Evolutionary conservation across 2,888 invertebrate genomes (phyloP).

Genomic region (Serripes groenlandicus): DNA sequence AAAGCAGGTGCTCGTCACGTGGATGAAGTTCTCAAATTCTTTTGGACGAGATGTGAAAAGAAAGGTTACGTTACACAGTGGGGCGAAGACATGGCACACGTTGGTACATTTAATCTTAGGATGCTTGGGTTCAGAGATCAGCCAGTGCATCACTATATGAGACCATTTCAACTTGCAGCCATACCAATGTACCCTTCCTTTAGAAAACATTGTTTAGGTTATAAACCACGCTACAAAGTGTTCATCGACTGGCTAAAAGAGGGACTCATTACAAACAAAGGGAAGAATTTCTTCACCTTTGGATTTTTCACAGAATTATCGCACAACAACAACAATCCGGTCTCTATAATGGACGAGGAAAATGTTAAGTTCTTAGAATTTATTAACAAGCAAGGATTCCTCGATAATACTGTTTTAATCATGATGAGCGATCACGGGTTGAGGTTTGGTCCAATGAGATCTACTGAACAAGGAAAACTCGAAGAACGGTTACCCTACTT

Average conservation of each 20-base stretch:
- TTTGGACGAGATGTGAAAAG: conserved; percentile 92
- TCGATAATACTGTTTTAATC: conserved; percentile 94
- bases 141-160: conserved; percentile 96
- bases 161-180: conserved; percentile 91
- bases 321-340: conserved; percentile 94
- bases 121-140: conserved; percentile 93
- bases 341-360: conserved; percentile 93
- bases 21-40: conserved; percentile 90
- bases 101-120: conserved; percentile 96
- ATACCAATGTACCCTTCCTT: conserved; percentile 83
- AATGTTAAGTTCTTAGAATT: conserved; percentile 88
- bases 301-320: conserved; percentile 96
- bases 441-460: conserved; percentile 92
- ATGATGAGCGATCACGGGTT: conserved; percentile 97
- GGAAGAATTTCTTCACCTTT: conserved; percentile 93
- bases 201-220: conserved; percentile 89
- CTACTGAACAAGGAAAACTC: conserved; percentile 95
- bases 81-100: conserved; percentile 94
- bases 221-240: conserved; percentile 90
- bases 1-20: conserved; percentile 90
- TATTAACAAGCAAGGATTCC: conserved; percentile 88
- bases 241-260: conserved; percentile 87
- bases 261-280: conserved; percentile 89
- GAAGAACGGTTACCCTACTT: conserved; percentile 97
- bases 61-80: conserved; percentile 90